These are phyloP conservation scores for Sapayoa aenigma DNA, from an alignment of 2,113 vertebrate species.

Conservation along the genomic window DNA sequence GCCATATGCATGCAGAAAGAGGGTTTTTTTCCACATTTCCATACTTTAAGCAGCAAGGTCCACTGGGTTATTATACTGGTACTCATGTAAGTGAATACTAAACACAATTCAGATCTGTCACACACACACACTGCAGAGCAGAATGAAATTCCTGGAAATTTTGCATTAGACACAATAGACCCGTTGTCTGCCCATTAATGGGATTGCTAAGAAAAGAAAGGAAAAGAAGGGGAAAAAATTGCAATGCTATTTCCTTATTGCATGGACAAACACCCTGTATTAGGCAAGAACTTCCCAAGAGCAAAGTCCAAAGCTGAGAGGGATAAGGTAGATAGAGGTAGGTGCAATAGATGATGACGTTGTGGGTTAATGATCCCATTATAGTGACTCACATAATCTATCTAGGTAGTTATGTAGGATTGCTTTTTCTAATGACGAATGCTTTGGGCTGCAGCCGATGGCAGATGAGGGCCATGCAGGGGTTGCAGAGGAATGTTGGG, in stretches of 20 bases:
- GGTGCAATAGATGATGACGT: neutral
- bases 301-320: neutral
- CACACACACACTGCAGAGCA: neutral
- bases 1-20: neutral
- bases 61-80: neutral
- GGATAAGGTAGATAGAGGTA: neutral
- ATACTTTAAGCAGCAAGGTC: neutral
- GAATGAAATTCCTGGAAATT: neutral
- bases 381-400: neutral
- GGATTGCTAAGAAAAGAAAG: neutral
- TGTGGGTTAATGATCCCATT: neutral
- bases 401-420: neutral
- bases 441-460: rapidly evolving
- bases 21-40: neutral
- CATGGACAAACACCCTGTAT: neutral
- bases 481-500: neutral
- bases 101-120: neutral
- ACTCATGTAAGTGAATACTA: neutral
- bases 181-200: neutral
- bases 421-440: neutral
- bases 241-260: neutral
- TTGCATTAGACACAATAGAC: neutral
- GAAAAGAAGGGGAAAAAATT: neutral
- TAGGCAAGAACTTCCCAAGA: neutral
- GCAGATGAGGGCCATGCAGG: neutral